Evolutionary conservation across 2,888 invertebrate genomes (phyloP).

Genomic region (Philopedon plagiatum): DNA sequence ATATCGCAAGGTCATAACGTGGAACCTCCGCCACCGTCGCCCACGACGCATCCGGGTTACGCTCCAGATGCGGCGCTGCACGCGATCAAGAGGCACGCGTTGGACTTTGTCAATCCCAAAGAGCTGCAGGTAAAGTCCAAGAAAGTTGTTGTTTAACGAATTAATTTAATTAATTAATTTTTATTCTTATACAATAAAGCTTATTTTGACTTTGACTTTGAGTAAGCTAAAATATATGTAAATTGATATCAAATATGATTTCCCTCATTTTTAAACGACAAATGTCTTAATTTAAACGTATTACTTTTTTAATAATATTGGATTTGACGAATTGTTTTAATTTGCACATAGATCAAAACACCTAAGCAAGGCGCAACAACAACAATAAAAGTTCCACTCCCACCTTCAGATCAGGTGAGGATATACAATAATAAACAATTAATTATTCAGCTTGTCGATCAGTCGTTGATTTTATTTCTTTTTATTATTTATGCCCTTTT

Average conservation of each 20-base stretch:
- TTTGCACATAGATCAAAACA: constrained; percentile 50
- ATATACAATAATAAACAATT: constrained; percentile 50
- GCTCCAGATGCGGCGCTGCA: constrained; percentile 96
- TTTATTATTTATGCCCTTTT: constrained; percentile 1
- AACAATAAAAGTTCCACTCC: constrained; percentile 65
- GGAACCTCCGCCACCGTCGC: constrained; percentile 67
- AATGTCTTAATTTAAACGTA: background rate
- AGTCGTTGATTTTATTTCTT: constrained; percentile 2
- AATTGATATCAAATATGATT: background rate
- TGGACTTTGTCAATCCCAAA: constrained; percentile 90
- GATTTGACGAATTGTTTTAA: constrained; percentile 38
- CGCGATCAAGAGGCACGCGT: constrained; percentile 95
- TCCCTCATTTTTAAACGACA: background rate
- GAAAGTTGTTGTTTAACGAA: too few relatives aligned
- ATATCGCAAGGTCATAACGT: constrained; percentile 72
- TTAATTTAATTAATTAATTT: too few relatives aligned
- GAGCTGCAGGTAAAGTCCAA: constrained; percentile 88
- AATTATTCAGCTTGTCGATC: constrained; percentile 20
- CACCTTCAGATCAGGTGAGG: constrained; percentile 75
- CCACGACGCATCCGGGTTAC: constrained; percentile 84
- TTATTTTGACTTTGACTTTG: too few relatives aligned
- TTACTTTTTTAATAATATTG: background rate
- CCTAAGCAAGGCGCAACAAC: constrained; percentile 47
- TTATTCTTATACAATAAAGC: too few relatives aligned
- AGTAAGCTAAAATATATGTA: too few relatives aligned